Conservation (phyloP, 2,113 vertebrate species). For the Thermophis baileyi region DNA sequence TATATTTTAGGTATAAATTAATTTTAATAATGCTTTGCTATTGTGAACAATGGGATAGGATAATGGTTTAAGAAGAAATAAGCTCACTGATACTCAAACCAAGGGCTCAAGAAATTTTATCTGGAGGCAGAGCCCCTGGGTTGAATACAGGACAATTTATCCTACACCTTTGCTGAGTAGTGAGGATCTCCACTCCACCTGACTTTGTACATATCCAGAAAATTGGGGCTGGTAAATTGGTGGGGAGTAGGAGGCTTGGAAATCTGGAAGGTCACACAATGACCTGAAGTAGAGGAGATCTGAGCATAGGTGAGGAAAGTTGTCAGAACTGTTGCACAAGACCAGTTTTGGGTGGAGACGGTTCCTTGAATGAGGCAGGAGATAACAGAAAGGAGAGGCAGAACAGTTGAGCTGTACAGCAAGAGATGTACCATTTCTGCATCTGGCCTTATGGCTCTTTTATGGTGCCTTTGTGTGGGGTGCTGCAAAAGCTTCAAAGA, state of each 20-base stretch:
- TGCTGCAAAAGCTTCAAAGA: background rate
- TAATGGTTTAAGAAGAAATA: background rate
- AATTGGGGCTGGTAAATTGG: background rate
- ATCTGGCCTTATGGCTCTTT: background rate
- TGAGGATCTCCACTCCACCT: background rate
- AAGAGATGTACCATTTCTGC: background rate
- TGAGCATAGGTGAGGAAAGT: background rate
- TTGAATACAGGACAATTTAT: background rate
- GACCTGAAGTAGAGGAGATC: background rate
- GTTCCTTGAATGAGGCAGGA: background rate
- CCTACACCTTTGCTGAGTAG: background rate
- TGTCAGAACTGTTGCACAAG: background rate
- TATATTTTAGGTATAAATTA: background rate
- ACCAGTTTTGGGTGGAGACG: background rate
- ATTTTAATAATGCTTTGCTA: background rate
- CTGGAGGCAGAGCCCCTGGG: background rate
- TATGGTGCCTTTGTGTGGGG: background rate
- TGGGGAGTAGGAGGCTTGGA: background rate
- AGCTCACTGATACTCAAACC: background rate
- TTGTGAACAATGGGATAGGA: background rate
- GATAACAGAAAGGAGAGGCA: background rate
- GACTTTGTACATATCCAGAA: background rate
- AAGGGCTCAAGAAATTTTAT: background rate
- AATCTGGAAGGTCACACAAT: background rate
- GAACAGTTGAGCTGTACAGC: background rate